These are phyloP conservation scores for Gymnogyps californianus DNA, from an alignment of 2,113 vertebrate species.

Conservation along the genomic window DNA sequence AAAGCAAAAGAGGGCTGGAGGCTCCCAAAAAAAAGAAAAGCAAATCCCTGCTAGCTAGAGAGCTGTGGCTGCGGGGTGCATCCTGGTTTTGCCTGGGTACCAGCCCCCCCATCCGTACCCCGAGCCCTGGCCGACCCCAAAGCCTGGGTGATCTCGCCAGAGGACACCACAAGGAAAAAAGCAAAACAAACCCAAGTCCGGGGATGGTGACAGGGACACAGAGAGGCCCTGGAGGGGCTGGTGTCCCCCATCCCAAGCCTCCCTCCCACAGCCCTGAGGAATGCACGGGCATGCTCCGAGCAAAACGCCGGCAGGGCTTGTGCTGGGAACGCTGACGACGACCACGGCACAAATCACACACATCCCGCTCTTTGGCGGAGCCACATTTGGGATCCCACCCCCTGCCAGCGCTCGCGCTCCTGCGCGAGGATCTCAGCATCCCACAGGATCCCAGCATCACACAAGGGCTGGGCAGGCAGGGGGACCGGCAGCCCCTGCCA, in stretches of 20 bases:
- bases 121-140: background rate
- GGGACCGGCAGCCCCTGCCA: background rate
- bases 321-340: background rate
- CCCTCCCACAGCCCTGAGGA: background rate
- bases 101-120: accelerated
- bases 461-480: background rate
- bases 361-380: background rate
- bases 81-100: background rate
- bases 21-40: background rate
- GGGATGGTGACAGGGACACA: accelerated
- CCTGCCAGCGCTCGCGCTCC: background rate
- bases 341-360: background rate
- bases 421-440: background rate
- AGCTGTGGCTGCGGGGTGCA: background rate
- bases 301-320: background rate
- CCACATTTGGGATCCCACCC: background rate
- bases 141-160: background rate
- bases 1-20: background rate
- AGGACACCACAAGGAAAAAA: background rate
- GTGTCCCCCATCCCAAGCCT: background rate
- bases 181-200: background rate
- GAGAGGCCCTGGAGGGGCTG: background rate
- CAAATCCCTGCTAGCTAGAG: background rate
- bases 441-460: background rate
- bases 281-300: accelerated